Conservation (phyloP, 2,888 invertebrate genomes). For the Trissolcus brochymenae region DNA sequence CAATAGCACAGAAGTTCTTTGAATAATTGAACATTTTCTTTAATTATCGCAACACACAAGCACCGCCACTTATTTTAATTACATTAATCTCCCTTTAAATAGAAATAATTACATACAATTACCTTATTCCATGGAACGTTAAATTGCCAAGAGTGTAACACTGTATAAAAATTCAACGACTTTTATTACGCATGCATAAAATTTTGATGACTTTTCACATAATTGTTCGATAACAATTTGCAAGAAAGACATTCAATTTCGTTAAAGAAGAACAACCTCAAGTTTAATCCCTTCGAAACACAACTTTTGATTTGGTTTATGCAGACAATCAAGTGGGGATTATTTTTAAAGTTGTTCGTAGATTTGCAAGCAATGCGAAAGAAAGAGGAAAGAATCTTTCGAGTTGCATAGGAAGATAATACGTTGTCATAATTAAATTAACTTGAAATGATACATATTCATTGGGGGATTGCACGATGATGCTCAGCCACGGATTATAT, state of each 20-base stretch:
- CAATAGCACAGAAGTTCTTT: slow-evolving; percentile 55
- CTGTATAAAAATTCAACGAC: slow-evolving; percentile 46
- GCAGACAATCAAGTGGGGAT: no score
- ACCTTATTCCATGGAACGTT: slow-evolving; percentile 55
- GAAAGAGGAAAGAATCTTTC: not conserved
- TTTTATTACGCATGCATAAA: slow-evolving; percentile 37
- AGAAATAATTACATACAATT: slow-evolving; percentile 55
- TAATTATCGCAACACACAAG: slow-evolving; percentile 55
- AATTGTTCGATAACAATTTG: no score
- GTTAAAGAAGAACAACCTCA: no score
- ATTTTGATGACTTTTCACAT: slow-evolving; percentile 44
- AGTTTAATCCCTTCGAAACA: no score
- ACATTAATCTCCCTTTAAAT: slow-evolving; percentile 54
- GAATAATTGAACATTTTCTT: slow-evolving; percentile 58
- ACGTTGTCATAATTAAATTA: slow-evolving; percentile 44
- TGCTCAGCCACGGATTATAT: slow-evolving; percentile 22
- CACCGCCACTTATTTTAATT: slow-evolving; percentile 58
- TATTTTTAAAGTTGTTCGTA: slow-evolving; percentile 4
- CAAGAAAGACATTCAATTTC: not conserved
- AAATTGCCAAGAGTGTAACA: slow-evolving; percentile 51
- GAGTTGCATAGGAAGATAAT: slow-evolving; percentile 12
- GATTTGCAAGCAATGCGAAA: not conserved
- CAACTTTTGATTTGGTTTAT: no score
- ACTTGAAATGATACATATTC: slow-evolving; percentile 36
- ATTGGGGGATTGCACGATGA: slow-evolving; percentile 14